Evolutionary conservation across 2,797 vertebrate species (phyloP).

Genomic region (Margarornis squamiger): DNA sequence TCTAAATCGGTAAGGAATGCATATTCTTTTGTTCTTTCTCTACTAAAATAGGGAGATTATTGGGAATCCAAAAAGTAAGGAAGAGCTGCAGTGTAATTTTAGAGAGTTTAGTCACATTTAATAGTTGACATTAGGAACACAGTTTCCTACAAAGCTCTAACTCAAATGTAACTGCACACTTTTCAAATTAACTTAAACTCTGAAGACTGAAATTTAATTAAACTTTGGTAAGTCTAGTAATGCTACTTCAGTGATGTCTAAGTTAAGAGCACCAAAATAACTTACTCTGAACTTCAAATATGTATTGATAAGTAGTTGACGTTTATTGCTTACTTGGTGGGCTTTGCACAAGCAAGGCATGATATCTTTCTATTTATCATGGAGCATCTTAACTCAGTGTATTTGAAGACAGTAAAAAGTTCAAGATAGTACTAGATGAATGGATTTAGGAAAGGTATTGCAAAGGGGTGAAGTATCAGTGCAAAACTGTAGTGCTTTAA

Average conservation of each 20-base stretch:
- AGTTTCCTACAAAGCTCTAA: not conserved
- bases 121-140: not conserved
- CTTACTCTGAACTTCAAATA: not conserved
- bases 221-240: not conserved
- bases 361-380: not conserved
- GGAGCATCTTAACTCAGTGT: not conserved
- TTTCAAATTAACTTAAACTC: conserved; percentile 16
- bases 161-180: conserved; percentile 1
- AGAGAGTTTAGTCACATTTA: not conserved
- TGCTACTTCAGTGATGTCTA: not conserved
- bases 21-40: not conserved
- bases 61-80: not conserved
- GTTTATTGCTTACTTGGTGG: not conserved
- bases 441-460: not conserved
- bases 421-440: not conserved
- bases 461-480: not conserved
- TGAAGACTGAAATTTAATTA: conserved; percentile 46
- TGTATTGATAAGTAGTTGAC: not conserved
- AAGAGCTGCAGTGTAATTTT: not conserved
- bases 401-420: not conserved
- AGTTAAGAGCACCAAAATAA: not conserved
- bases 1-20: not conserved
- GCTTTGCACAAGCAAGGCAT: not conserved
- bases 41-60: not conserved
- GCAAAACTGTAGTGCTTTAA: not conserved